Evolutionary conservation across 2,797 vertebrate species (phyloP).

Genomic region (Podargus strigoides): DNA sequence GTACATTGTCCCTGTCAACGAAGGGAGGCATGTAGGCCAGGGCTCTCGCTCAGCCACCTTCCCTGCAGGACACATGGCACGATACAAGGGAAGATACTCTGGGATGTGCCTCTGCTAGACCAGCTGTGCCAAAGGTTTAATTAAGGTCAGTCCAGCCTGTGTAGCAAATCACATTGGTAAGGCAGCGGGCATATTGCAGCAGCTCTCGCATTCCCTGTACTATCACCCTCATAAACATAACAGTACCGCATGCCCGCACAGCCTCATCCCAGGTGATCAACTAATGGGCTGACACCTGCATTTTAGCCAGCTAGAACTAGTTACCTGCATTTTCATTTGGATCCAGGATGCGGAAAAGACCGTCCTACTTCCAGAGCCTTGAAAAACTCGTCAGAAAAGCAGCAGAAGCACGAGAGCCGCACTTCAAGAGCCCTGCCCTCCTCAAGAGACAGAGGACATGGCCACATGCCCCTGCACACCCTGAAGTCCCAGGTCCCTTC

Average conservation of each 20-base stretch:
- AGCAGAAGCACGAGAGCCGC: fast-evolving
- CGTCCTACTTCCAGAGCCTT: not conserved
- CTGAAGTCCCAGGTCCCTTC: fast-evolving
- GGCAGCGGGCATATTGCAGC: not conserved
- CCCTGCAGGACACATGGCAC: not conserved
- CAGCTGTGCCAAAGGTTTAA: not conserved
- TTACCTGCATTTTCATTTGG: not conserved
- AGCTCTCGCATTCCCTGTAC: not conserved
- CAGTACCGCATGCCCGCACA: not conserved
- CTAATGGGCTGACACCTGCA: not conserved
- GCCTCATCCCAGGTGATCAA: not conserved
- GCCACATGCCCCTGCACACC: fast-evolving
- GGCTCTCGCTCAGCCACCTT: not conserved
- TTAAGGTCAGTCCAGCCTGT: not conserved
- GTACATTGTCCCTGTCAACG: not conserved
- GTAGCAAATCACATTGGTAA: not conserved
- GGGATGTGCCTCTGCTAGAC: not conserved
- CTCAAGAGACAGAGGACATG: not conserved
- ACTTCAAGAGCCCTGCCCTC: not conserved
- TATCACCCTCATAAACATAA: fast-evolving
- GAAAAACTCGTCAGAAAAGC: not conserved
- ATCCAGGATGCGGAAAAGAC: not conserved
- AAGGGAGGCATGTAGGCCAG: not conserved
- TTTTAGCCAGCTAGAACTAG: not conserved
- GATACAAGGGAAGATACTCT: not conserved